Conservation (phyloP, 2,888 invertebrate genomes). For the Caradrina kadenii region DNA sequence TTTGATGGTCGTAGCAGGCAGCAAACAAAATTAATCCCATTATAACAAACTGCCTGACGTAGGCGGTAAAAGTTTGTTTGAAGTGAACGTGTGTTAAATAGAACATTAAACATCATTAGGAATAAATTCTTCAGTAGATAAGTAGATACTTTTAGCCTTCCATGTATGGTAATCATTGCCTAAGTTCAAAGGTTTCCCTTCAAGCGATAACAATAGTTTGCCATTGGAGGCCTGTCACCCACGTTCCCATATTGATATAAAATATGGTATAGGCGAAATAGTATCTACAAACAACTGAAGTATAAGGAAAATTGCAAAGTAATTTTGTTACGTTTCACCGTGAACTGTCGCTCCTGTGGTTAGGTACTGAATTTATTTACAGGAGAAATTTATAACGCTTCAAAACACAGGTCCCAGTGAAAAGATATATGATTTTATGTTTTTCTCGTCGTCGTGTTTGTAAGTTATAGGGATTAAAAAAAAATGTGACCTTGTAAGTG, state of each 20-base stretch:
- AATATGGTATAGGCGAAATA: constrained; percentile 66
- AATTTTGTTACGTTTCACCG: constrained; percentile 1
- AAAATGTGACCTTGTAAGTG: constrained; percentile 60
- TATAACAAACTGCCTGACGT: neutral
- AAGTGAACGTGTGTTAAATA: constrained; percentile 4
- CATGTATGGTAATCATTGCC: constrained; percentile 65
- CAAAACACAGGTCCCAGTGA: neutral
- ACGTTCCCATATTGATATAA: constrained; percentile 65
- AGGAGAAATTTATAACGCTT: neutral
- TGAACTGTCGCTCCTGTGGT: neutral
- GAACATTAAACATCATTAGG: constrained; percentile 9
- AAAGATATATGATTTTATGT: neutral
- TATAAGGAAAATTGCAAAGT: constrained; percentile 44
- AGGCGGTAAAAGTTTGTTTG: neutral
- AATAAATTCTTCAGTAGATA: constrained; percentile 18
- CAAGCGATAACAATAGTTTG: constrained; percentile 68
- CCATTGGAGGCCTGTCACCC: constrained; percentile 62
- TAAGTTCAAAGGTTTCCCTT: constrained; percentile 78
- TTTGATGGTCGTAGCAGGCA: neutral
- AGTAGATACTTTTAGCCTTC: constrained; percentile 29
- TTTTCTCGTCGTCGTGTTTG: neutral
- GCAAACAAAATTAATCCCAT: neutral
- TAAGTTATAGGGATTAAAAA: constrained; percentile 33
- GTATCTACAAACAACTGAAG: constrained; percentile 65
- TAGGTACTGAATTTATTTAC: neutral